Evolutionary conservation across 2,888 invertebrate species (phyloP), one percentile per base, ranked within the genome.

Genomic region (Dolichopus griseipennis): DNA sequence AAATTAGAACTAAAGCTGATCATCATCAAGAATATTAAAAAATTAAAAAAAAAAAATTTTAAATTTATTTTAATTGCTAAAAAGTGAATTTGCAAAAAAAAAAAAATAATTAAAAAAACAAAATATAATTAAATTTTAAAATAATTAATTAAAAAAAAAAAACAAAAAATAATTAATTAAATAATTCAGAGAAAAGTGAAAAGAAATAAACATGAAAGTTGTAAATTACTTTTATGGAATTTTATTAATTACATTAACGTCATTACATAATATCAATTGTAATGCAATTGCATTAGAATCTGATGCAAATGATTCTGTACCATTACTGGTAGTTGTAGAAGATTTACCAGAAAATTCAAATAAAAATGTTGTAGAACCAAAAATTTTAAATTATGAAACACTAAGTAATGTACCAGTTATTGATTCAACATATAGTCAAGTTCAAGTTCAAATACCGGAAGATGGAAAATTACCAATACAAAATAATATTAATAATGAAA

Each of bases 381-480:
- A 52, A 52, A 52, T 52, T 12, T 52, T 52, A 52, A 52, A 52
- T 52, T 52, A 52, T 52, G 52, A 52, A 18, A n/a, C 5, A 12
- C 1, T 15, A 18, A 18, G n/a, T 18, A 52, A 52, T 52, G 6
- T 52, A 18, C 52, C 52, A 52, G 6, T 52, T 52, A 15, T 52
- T 52, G 52, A 52, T 52, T 52, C 52, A 18, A 52, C 15, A 52
- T 52, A 52, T 52, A 52, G 52, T 52, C 52, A 52, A 52, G 52
- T 52, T 15, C 52, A 52, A 52, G 18, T 52, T 18, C 52, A 52
- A 52, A 52, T 7, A 15, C 18, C 52, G 8, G 9, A 9, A 41
- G 2, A 41, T n/a, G n/a, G n/a, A 41, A 12, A 6, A 52, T 37
- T 9, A 37, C 4, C 37, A 37, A 10, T 12, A 37, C 10, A 37